Conservation (phyloP, 2,797 vertebrate species). For the Melanotaenia boesemani region DNA sequence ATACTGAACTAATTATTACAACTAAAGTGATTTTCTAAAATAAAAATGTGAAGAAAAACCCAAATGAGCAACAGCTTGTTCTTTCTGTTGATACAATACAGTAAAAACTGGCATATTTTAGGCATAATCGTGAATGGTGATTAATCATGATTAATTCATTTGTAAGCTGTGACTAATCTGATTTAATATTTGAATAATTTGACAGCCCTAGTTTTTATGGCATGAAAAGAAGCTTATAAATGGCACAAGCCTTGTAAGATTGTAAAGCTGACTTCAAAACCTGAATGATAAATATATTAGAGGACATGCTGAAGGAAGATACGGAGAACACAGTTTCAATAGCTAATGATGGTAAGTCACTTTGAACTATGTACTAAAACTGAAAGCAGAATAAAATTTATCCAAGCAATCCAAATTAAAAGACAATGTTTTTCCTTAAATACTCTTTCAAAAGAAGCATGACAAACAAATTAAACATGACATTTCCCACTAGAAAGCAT, state of each 20-base stretch:
- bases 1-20: too few species aligned
- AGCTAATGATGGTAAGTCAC: conserved; percentile 14
- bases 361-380: conserved; percentile 10
- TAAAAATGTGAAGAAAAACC: too few species aligned
- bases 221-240: neutral
- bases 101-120: too few species aligned
- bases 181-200: too few species aligned
- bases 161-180: too few species aligned
- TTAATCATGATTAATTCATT: too few species aligned
- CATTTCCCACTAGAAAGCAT: neutral
- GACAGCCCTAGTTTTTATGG: neutral
- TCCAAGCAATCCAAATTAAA: too few species aligned
- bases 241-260: neutral
- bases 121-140: too few species aligned
- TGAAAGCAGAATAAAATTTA: neutral
- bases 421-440: too few species aligned
- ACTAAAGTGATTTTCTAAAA: too few species aligned
- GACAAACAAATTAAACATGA: neutral
- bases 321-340: conserved; percentile 1
- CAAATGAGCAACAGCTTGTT: too few species aligned
- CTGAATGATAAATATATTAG: conserved; percentile 1
- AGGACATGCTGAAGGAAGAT: neutral
- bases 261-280: conserved; percentile 5
- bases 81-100: too few species aligned
- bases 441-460: neutral